Percentiles rank a stretch among this genome's conserved stretches.
These are phyloP conservation scores for Tragelaphus strepsiceros DNA, from an alignment of 2,113 vertebrate genomes.

Conservation along the genomic window DNA sequence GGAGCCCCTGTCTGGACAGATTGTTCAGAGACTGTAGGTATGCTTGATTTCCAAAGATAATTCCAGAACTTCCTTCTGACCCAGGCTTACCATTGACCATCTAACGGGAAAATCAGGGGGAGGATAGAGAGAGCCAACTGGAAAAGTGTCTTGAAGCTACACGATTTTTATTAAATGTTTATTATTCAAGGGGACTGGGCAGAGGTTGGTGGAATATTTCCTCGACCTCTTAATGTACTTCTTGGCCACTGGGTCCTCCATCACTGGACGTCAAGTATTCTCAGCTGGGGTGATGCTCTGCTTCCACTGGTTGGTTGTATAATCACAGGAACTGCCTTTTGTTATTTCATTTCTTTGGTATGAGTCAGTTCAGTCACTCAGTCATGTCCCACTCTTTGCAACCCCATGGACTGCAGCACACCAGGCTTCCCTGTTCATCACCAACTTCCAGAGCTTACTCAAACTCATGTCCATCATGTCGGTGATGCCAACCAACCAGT, in stretches of 20 bases:
- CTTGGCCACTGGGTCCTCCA: not conserved
- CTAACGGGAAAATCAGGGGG: not conserved
- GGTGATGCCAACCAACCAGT: not conserved
- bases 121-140: not conserved
- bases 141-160: not conserved
- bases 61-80: not conserved
- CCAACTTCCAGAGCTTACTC: not conserved
- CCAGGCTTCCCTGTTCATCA: not conserved
- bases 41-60: not conserved
- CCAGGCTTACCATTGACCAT: not conserved
- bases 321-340: not conserved
- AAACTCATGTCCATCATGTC: not conserved
- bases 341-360: not conserved
- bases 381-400: not conserved
- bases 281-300: too few species aligned
- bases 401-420: not conserved
- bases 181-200: not conserved
- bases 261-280: not conserved
- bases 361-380: not conserved
- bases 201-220: not conserved
- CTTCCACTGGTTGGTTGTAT: too few species aligned
- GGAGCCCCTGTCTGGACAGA: not conserved
- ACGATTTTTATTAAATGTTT: not conserved
- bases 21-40: rapidly evolving
- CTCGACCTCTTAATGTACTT: not conserved